phyloP scores from a whole-genome alignment of 1,140 invertebrate genomes.

The Ladona fulva region DNA sequence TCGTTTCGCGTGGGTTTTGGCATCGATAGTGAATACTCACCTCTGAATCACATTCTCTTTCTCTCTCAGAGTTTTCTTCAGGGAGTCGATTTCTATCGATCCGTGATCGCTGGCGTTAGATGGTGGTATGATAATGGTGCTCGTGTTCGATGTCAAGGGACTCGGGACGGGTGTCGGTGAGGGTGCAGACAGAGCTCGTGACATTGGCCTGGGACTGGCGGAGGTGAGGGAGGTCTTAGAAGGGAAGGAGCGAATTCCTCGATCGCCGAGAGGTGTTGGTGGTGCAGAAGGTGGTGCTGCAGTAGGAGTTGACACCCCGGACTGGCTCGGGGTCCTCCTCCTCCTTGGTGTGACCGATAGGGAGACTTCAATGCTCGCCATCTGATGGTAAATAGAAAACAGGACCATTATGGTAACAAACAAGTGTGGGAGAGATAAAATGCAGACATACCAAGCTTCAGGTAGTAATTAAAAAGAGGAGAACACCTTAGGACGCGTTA shows the following conservation, averaged over 20 bases:
- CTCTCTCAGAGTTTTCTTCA: not conserved
- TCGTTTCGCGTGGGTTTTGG: too few relatives aligned
- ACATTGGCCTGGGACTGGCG: not conserved
- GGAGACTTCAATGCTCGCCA: slow-evolving; percentile 7
- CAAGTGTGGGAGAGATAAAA: too few relatives aligned
- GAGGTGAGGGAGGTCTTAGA: not conserved
- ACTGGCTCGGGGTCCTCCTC: not conserved
- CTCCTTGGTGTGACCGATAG: not conserved
- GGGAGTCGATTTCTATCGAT: not conserved
- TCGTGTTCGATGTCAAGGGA: too few relatives aligned
- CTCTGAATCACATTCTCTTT: not conserved
- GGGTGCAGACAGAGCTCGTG: not conserved
- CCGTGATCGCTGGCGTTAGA: not conserved
- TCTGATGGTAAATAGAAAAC: not conserved
- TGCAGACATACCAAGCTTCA: too few relatives aligned
- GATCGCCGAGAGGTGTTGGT: not conserved
- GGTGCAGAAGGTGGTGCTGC: not conserved
- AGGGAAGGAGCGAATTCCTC: not conserved
- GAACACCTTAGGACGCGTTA: too few relatives aligned
- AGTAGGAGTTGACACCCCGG: not conserved
- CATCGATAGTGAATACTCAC: not conserved
- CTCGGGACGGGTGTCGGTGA: not conserved
- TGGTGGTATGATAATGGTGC: too few relatives aligned
- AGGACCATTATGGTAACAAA: too few relatives aligned
- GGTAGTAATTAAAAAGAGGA: too few relatives aligned